These are phyloP conservation scores for Rhopalosiphum maidis DNA, from an alignment of 1,140 invertebrate species.

Conservation along the genomic window DNA sequence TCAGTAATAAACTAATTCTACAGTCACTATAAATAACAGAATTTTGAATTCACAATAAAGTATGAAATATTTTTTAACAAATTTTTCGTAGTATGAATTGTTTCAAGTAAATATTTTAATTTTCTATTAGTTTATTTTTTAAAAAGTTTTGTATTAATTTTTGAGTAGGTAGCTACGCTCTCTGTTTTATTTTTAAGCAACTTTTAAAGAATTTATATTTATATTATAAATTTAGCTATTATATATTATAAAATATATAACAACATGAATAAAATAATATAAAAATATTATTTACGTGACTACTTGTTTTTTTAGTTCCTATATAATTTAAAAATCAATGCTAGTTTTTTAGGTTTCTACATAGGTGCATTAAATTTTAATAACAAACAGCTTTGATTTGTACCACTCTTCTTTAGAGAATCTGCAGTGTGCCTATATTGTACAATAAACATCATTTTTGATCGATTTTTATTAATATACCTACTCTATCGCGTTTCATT, in stretches of 20 bases:
- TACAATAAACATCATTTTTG: background rate
- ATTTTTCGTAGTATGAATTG: background rate
- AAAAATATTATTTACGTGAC: background rate
- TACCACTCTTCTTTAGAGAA: background rate
- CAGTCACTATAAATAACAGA: background rate
- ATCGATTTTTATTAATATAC: background rate
- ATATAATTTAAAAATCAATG: background rate
- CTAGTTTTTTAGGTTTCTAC: background rate
- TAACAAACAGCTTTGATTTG: background rate
- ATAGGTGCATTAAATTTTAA: background rate
- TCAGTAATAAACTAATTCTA: background rate
- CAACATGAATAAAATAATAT: background rate
- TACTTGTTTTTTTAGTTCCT: background rate
- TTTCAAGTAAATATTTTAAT: background rate
- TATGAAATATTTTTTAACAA: background rate
- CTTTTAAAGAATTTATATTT: background rate
- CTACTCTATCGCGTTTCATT: background rate
- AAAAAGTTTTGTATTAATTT: background rate
- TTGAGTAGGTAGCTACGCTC: too few species aligned
- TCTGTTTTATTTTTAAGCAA: background rate
- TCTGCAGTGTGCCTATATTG: background rate
- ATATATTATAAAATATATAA: background rate
- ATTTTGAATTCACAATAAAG: background rate
- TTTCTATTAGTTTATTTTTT: too few species aligned
- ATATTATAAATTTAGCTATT: background rate